Base-by-base conservation (phyloP, 2,888 invertebrate genomes). In the Morpho helenor region DNA sequence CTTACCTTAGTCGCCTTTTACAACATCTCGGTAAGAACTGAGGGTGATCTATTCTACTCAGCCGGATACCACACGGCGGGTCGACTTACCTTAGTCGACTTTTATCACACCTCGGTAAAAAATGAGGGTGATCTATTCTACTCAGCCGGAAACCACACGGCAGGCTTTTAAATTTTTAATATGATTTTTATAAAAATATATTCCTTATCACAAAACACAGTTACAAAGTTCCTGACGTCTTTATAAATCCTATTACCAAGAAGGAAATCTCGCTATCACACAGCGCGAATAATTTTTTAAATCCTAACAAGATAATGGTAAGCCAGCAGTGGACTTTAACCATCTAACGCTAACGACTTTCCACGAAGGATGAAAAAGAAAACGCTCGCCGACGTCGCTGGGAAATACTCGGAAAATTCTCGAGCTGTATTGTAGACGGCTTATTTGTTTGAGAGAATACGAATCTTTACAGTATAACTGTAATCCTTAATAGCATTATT, bases 271-370 rank as follows among this genome's bases (percentile, higher is more conserved):
- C 49, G 52, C 43, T 56, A 60, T 61, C 51, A 55, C 55, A 49
- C 48, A 53, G 49, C 53, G 46, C 47, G 61, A 53, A 45, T 52
- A 52, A 39, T 45, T 52, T 52, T 50, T 59, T 61, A 61, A 59
- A 59, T 61, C 56, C 50, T 61, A 59, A 61, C 58, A 56, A 59
- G 61, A 59, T 61, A 59, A 61, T 59, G 48, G 56, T 56, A 61
- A 61, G 58, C 58, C 53, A 61, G 48, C 56, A 52, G 47, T 51
- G 53, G 60, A 45, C 60, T 47, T 51, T 48, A 43, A 50, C 53
- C 51, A 43, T 23, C 57, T 49, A 55, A 45, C 54, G 49, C 48
- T 53, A 60, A 60, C 57, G 56, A 60, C 56, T 60, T 62, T 52
- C 44, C 45, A 53, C 10, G 55, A 55, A 60, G 54, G 54, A 62